Conservation (phyloP, 2,888 invertebrate species). For the Leptopterna dolabrata region DNA sequence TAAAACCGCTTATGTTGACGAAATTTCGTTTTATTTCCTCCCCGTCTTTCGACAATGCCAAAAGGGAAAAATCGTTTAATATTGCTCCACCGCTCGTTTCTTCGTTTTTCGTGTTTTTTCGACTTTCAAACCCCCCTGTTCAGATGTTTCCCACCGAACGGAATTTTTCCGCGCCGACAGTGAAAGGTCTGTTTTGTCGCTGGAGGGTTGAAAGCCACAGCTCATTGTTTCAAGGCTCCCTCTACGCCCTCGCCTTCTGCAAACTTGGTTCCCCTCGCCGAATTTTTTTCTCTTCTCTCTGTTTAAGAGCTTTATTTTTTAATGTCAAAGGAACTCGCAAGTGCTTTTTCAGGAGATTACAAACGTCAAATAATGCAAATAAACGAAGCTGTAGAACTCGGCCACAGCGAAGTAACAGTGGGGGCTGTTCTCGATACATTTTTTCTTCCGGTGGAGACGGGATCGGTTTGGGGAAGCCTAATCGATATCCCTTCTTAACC, state of each 20-base stretch:
- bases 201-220: slow-evolving; percentile 36
- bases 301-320: background rate
- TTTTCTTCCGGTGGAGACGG: too few species aligned
- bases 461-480: too few species aligned
- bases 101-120: background rate
- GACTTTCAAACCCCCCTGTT: background rate
- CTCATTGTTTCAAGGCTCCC: slow-evolving; percentile 28
- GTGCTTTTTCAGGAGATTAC: slow-evolving; percentile 7
- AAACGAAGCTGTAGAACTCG: background rate
- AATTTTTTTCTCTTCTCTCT: background rate
- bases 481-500: too few species aligned
- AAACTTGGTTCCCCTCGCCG: background rate
- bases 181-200: slow-evolving; percentile 1
- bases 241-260: background rate
- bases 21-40: background rate
- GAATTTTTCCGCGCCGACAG: background rate
- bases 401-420: too few species aligned
- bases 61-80: background rate
- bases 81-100: background rate
- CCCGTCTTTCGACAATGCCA: background rate
- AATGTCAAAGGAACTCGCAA: background rate
- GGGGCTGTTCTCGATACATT: too few species aligned
- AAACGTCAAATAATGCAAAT: background rate
- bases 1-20: slow-evolving; percentile 36
- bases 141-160: background rate